Evolutionary conservation across 2,888 invertebrate genomes (phyloP), one percentile per base, ranked within the genome.

Genomic region (Blomia tropicalis): DNA sequence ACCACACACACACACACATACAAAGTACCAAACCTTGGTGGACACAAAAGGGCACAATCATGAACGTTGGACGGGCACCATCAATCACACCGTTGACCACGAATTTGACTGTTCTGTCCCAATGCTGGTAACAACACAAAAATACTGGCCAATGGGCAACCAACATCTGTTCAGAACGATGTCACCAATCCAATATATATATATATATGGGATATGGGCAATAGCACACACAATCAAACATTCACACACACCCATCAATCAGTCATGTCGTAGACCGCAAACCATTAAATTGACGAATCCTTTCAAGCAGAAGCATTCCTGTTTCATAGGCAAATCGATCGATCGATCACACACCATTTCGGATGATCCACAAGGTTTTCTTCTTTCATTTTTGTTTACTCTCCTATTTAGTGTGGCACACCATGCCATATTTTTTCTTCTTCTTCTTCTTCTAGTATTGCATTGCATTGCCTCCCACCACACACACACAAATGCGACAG

Each of bases 231-330:
- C n/a, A 7, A 27, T 19, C 51, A 14, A 27, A 14, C 51, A 47
- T n/a, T 11, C 51, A 47, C 23, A 7, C 23, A 47, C 14, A 7
- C 23, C 51, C 36, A 36, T 36, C 36, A 27, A 47, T 47, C 51
- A 27, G 51, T 22, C 51, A 47, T 14, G 7, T n/a, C 7, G 51
- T 27, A 19, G 51, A 7, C 7, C 22, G 7, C 41, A 14, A n/a
- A 19, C 51, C 51, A 47, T 47, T 47, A 47, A 47, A 47, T 47
- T 47, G 51, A 47, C 51, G 51, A 47, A 47, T 47, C 51, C 51
- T 47, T 47, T 47, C 11, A 47, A n/a, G 51, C 51, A 47, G 51
- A 27, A 19, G 51, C 51, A 47, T 25, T 47, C 27, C 51, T 47
- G 51, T 19, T n/a, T 47, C 22, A 19, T n/a, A n/a, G n/a, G n/a